Conservation (phyloP, 2,113 vertebrate genomes). For the Otocyon megalotis region DNA sequence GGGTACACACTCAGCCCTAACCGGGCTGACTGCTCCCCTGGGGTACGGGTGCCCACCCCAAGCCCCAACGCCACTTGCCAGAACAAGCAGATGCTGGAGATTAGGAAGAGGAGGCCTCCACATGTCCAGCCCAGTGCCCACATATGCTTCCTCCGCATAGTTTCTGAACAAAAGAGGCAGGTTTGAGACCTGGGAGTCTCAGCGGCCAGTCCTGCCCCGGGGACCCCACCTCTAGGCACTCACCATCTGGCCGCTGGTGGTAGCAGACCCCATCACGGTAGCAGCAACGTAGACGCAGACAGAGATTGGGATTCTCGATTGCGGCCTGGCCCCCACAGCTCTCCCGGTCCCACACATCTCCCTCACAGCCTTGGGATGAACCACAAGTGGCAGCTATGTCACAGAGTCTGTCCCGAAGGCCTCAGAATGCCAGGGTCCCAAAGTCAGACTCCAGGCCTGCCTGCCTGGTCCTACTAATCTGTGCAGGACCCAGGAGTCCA, state of each 20-base stretch:
- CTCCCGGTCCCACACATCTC: conserved; percentile 74
- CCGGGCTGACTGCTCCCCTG: rapidly evolving
- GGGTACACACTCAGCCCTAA: not conserved
- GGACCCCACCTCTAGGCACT: not conserved
- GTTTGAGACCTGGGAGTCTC: not conserved
- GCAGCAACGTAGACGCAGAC: conserved; percentile 78
- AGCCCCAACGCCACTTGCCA: conserved; percentile 51
- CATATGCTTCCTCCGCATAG: conserved; percentile 75
- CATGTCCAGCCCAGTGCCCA: conserved; percentile 71
- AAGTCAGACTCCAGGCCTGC: not conserved
- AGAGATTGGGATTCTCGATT: conserved; percentile 75
- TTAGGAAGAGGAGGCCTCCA: conserved; percentile 67
- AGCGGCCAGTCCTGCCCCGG: rapidly evolving
- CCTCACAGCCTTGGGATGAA: conserved; percentile 73
- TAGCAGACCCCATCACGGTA: conserved; percentile 75
- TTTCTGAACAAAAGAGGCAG: conserved; percentile 28
- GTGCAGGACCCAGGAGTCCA: not conserved
- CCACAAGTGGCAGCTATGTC: not conserved
- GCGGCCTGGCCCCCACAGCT: conserved; percentile 79
- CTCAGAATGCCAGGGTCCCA: not conserved
- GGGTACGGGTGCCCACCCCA: rapidly evolving
- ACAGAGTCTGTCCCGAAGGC: not conserved
- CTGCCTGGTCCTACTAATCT: not conserved
- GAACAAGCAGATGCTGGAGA: conserved; percentile 60
- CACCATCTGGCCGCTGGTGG: conserved; percentile 73